phyloP scores from a whole-genome alignment of 2,888 invertebrate species.

The Lasioglossum pauxillum region DNA sequence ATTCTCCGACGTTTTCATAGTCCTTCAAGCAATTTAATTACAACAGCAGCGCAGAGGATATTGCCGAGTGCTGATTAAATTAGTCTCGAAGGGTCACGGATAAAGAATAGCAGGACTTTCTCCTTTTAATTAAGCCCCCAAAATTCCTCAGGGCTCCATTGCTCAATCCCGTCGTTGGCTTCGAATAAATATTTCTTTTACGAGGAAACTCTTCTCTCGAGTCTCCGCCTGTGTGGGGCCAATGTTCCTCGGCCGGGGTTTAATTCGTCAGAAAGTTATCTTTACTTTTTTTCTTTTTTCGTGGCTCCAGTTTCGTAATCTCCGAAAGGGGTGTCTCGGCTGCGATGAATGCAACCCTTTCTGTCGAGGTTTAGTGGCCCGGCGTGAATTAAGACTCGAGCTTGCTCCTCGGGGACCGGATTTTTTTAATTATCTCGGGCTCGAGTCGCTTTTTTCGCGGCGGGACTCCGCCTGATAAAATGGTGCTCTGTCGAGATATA shows the following conservation, averaged over 20 bases:
- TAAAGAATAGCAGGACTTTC: not conserved
- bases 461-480: constrained; percentile 7
- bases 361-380: constrained; percentile 44
- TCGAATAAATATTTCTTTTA: constrained; percentile 18
- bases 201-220: constrained; percentile 6
- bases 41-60: not conserved
- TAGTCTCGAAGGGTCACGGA: not conserved
- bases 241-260: constrained; percentile 1
- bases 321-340: constrained; percentile 33
- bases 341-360: constrained; percentile 58
- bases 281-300: constrained; percentile 40
- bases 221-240: constrained; percentile 9
- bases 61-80: not conserved
- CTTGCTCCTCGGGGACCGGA: constrained; percentile 59
- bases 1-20: not conserved
- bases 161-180: constrained; percentile 12
- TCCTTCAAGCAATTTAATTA: not conserved
- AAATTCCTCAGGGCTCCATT: not conserved
- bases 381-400: constrained; percentile 53
- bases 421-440: constrained; percentile 71
- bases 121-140: constrained; percentile 1
- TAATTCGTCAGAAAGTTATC: constrained; percentile 34
- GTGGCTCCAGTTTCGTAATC: constrained; percentile 43
- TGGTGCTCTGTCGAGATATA: constrained; percentile 1
- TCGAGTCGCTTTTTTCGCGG: constrained; percentile 55